Percentiles rank a stretch among this genome's conserved stretches.
These are phyloP conservation scores for Sericinus montela DNA, from an alignment of 2,888 invertebrate species.

Conservation along the genomic window DNA sequence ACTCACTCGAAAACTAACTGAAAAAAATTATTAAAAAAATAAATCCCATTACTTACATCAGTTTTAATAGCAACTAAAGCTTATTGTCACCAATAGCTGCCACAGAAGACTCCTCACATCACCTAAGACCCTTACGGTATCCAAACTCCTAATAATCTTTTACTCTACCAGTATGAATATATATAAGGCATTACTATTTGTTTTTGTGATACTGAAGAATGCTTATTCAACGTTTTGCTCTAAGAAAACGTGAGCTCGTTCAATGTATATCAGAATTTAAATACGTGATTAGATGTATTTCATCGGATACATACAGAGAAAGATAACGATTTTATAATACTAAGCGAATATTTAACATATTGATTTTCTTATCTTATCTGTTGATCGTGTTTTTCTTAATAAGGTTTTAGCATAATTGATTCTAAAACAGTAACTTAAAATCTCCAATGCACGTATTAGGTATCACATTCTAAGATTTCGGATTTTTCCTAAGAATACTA, in stretches of 20 bases:
- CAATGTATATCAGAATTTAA: not conserved
- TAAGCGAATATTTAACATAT: constrained; percentile 9
- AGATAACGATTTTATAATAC: not conserved
- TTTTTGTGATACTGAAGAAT: constrained; percentile 4
- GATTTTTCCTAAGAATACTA: too few species aligned
- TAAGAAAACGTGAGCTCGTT: constrained; percentile 10
- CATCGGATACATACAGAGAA: not conserved
- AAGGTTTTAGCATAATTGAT: too few species aligned
- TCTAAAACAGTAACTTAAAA: too few species aligned
- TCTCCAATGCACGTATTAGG: too few species aligned
- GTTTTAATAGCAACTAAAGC: not conserved
- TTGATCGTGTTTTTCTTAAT: constrained; percentile 5
- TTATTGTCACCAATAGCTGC: not conserved
- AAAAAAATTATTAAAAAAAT: not conserved
- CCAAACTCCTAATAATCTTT: constrained; percentile 1
- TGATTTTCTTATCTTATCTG: constrained; percentile 11
- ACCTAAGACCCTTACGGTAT: constrained; percentile 1
- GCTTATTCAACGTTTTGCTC: constrained; percentile 3
- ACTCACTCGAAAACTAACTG: not conserved
- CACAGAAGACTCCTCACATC: not conserved
- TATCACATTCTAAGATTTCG: too few species aligned
- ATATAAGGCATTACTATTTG: constrained; percentile 9
- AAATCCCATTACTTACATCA: not conserved
- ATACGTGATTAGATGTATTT: constrained; percentile 14
- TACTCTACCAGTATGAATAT: not conserved